Conservation (phyloP, 2,888 invertebrate species). For the Philhelius pedissequus region DNA sequence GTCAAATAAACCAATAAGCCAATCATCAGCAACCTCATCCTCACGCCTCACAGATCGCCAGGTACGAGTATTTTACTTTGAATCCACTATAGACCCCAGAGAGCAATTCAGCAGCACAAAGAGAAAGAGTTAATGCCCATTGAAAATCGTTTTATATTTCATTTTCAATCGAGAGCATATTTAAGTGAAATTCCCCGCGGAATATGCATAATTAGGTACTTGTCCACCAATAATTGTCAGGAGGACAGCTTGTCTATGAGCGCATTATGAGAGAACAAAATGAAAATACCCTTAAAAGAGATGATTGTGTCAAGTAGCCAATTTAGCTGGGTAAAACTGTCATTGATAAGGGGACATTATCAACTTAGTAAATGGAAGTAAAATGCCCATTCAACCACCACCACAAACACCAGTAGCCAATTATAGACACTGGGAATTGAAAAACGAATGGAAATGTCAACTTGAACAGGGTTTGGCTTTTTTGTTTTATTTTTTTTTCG, state of each 20-base stretch:
- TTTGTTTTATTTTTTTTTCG: neutral
- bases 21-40: neutral
- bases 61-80: neutral
- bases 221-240: conserved; percentile 47
- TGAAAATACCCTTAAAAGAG: conserved; percentile 36
- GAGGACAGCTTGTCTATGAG: conserved; percentile 54
- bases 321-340: conserved; percentile 57
- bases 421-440: conserved; percentile 49
- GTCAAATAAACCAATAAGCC: neutral
- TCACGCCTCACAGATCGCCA: neutral
- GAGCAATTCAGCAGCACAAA: neutral
- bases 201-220: conserved; percentile 55
- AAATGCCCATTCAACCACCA: neutral
- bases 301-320: conserved; percentile 63
- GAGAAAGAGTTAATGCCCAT: conserved; percentile 18
- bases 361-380: conserved; percentile 35
- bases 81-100: neutral
- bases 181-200: conserved; percentile 29
- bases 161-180: conserved; percentile 31
- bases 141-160: conserved; percentile 13
- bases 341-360: conserved; percentile 58
- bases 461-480: conserved; percentile 12
- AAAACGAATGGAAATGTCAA: conserved; percentile 50
- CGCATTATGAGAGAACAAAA: conserved; percentile 43
- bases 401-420: neutral